Conservation (phyloP, 1,140 invertebrate species). For the Episyrphus balteatus region DNA sequence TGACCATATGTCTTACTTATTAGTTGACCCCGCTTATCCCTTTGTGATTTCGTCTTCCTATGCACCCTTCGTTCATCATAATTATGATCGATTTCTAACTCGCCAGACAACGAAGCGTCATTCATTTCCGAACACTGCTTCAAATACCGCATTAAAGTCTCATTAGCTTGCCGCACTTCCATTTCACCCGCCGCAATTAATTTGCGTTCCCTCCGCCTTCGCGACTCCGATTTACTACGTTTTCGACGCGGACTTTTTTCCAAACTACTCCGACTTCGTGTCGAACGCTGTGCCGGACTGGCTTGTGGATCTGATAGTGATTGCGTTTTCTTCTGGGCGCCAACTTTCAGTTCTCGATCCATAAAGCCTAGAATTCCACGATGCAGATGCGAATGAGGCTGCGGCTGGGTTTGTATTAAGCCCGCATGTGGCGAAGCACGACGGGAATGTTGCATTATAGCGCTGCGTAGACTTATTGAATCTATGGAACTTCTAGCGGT, state of each 20-base stretch:
- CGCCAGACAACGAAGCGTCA: conserved; percentile 34
- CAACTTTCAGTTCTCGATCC: conserved; percentile 28
- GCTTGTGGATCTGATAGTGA: conserved; percentile 35
- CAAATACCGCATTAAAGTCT: conserved; percentile 35
- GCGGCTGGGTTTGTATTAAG: neutral
- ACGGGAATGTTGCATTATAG: neutral
- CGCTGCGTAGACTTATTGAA: too few species aligned
- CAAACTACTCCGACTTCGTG: conserved; percentile 29
- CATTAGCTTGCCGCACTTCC: conserved; percentile 36
- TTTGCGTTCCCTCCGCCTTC: conserved; percentile 29
- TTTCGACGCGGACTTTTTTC: conserved; percentile 37
- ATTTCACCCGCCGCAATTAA: conserved; percentile 34
- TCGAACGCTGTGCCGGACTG: conserved; percentile 34
- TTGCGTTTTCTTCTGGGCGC: conserved; percentile 21
- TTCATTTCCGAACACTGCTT: conserved; percentile 37
- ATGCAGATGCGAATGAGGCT: conserved; percentile 11
- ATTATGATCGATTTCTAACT: conserved; percentile 35
- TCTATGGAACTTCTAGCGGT: too few species aligned
- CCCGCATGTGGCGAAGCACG: neutral
- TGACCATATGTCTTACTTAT: conserved; percentile 23
- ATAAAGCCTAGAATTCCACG: conserved; percentile 33
- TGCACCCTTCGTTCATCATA: conserved; percentile 33
- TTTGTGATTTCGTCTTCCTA: conserved; percentile 35
- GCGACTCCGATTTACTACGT: conserved; percentile 35
- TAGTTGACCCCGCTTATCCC: conserved; percentile 33